Conservation (phyloP, 2,888 invertebrate genomes). For the Pterostichus niger region DNA sequence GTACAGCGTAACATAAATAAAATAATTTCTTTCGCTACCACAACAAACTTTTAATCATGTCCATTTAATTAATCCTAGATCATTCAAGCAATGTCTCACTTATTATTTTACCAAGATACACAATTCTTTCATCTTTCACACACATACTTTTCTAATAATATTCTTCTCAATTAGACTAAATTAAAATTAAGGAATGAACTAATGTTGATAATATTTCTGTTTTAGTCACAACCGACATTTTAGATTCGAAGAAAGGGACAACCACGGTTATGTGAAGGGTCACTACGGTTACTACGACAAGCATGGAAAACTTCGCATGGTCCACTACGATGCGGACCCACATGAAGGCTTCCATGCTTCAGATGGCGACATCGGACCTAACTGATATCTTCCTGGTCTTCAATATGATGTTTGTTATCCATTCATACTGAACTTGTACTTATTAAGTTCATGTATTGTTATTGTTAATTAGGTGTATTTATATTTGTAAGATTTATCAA, state of each 20-base stretch:
- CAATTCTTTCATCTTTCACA: no score
- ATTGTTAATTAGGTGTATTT: conserved; percentile 66
- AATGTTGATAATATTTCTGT: conserved; percentile 69
- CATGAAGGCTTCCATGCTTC: conserved; percentile 84
- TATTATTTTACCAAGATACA: no score
- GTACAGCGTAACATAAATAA: no score
- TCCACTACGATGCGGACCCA: conserved; percentile 88
- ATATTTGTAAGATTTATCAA: conserved; percentile 57
- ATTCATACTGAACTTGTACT: conserved; percentile 51
- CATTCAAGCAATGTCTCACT: no score
- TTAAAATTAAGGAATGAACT: conserved; percentile 21
- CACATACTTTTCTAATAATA: conserved; percentile 5
- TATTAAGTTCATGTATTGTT: conserved; percentile 63
- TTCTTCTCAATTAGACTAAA: background rate
- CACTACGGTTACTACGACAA: conserved; percentile 90
- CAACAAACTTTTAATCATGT: no score
- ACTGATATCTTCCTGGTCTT: conserved; percentile 19
- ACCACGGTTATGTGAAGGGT: conserved; percentile 87
- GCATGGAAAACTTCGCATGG: conserved; percentile 86
- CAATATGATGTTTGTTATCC: conserved; percentile 46
- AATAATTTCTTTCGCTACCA: no score
- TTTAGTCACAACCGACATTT: conserved; percentile 89
- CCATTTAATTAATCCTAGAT: no score
- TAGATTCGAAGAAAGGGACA: conserved; percentile 88
- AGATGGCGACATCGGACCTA: conserved; percentile 71